A percentile compares a stretch with the other conserved stretches of the same genome.
phyloP scores from a whole-genome alignment of 2,888 invertebrate species.

The Caenorhabditis sp. region DNA sequence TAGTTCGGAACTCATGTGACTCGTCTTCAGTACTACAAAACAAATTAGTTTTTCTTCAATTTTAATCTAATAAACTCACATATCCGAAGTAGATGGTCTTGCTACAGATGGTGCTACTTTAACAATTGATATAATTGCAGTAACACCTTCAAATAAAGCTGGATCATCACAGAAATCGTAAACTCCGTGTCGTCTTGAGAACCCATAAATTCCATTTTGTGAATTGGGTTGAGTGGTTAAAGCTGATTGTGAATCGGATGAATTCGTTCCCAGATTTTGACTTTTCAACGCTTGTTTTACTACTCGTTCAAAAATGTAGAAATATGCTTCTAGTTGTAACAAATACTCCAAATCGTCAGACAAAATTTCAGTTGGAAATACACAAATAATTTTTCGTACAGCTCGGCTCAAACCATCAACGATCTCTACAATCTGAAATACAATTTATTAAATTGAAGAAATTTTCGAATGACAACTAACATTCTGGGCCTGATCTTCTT shows the following conservation, averaged over 20 bases:
- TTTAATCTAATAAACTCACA: not conserved
- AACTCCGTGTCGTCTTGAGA: constrained; percentile 15
- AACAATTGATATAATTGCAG: constrained; percentile 15
- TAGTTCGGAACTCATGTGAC: constrained; percentile 28
- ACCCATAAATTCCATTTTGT: constrained; percentile 12
- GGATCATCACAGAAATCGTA: constrained; percentile 32
- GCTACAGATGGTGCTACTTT: constrained; percentile 29
- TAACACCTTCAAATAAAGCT: constrained; percentile 29
- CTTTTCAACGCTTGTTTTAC: constrained; percentile 32
- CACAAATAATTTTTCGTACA: constrained; percentile 24
- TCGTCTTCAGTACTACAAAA: constrained; percentile 10
- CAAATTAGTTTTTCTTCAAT: too few species aligned
- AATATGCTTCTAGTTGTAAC: constrained; percentile 32
- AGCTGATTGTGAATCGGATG: constrained; percentile 1
- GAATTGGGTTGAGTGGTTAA: not conserved
- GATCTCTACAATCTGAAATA: constrained; percentile 25
- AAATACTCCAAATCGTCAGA: constrained; percentile 17
- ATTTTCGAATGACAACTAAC: constrained; percentile 6
- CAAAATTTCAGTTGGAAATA: constrained; percentile 15
- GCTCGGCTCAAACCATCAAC: constrained; percentile 17
- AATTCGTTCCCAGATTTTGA: constrained; percentile 18
- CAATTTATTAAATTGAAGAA: not conserved
- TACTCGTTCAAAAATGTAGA: constrained; percentile 22
- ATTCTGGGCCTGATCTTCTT: constrained; percentile 21
- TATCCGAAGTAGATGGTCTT: constrained; percentile 16